Conservation (phyloP, 1,140 invertebrate species). For the Saccostrea echinata region DNA sequence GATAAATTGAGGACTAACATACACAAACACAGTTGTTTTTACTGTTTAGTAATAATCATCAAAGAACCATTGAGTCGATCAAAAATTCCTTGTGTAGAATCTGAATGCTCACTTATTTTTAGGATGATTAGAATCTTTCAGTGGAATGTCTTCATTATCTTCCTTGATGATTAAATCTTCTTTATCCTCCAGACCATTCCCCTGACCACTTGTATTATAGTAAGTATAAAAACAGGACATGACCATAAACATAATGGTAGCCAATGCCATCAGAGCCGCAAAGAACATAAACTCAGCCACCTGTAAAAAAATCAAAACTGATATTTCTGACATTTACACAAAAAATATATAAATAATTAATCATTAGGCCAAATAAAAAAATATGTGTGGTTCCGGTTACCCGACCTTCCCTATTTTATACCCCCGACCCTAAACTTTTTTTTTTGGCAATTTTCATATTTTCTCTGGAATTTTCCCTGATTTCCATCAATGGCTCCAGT, state of each 20-base stretch:
- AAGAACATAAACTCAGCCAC: constrained; percentile 93
- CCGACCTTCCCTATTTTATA: too few relatives aligned
- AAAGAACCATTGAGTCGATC: too few relatives aligned
- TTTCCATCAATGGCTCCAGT: too few relatives aligned
- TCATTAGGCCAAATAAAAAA: too few relatives aligned
- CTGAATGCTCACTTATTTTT: not conserved
- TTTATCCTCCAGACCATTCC: constrained; percentile 40
- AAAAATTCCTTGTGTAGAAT: too few relatives aligned
- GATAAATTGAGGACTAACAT: too few relatives aligned
- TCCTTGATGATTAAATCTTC: constrained; percentile 46
- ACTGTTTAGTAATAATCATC: too few relatives aligned
- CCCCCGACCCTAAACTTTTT: too few relatives aligned
- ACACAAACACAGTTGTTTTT: too few relatives aligned
- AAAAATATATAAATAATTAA: not conserved
- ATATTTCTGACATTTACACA: not conserved
- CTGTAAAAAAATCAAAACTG: constrained; percentile 82
- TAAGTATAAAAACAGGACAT: constrained; percentile 85
- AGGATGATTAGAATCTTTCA: constrained; percentile 3
- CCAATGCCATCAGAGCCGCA: constrained; percentile 90
- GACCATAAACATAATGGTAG: constrained; percentile 89
- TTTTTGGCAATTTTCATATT: too few relatives aligned
- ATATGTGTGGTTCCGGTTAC: too few relatives aligned
- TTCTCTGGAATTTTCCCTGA: too few relatives aligned
- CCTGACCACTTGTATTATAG: not conserved
- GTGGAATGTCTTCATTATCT: constrained; percentile 33